phyloP scores from a whole-genome alignment of 2,797 vertebrate species.

The Cottoperca gobio region DNA sequence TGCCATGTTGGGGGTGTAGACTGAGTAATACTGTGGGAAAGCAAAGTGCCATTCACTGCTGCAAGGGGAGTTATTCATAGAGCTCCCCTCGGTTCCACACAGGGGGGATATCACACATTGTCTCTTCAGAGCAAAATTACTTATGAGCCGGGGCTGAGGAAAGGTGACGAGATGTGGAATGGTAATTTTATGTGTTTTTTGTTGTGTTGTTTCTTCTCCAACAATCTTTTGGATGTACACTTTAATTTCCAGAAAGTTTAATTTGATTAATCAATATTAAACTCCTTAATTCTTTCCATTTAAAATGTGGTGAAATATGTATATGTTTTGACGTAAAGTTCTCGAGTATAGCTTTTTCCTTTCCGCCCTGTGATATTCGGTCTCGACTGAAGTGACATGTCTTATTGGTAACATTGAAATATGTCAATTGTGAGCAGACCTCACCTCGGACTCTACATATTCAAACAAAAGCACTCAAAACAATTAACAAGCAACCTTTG shows the following conservation, averaged over 20 bases:
- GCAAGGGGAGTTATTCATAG: slow-evolving; percentile 78
- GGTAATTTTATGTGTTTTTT: not conserved
- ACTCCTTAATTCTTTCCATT: not conserved
- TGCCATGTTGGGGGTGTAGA: slow-evolving; percentile 74
- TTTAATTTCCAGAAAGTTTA: not conserved
- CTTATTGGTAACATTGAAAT: slow-evolving; percentile 20
- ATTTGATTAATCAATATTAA: not conserved
- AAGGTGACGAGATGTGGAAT: slow-evolving; percentile 26
- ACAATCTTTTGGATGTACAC: not conserved
- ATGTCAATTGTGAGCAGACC: slow-evolving; percentile 9
- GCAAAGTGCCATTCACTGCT: slow-evolving; percentile 75
- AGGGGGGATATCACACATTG: slow-evolving; percentile 71
- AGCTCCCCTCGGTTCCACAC: slow-evolving; percentile 63
- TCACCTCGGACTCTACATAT: slow-evolving; percentile 5
- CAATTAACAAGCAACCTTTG: not conserved
- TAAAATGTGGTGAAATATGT: not conserved
- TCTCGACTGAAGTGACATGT: not conserved
- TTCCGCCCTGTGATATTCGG: not conserved
- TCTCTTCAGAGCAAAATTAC: slow-evolving; percentile 42
- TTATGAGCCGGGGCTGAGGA: slow-evolving; percentile 34
- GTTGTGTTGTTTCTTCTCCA: slow-evolving; percentile 1
- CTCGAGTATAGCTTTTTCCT: not conserved
- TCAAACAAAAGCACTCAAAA: slow-evolving; percentile 4
- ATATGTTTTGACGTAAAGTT: not conserved
- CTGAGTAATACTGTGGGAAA: slow-evolving; percentile 81